phyloP scores from a whole-genome alignment of 2,113 vertebrate genomes.

The Gnathonemus longibarbis region DNA sequence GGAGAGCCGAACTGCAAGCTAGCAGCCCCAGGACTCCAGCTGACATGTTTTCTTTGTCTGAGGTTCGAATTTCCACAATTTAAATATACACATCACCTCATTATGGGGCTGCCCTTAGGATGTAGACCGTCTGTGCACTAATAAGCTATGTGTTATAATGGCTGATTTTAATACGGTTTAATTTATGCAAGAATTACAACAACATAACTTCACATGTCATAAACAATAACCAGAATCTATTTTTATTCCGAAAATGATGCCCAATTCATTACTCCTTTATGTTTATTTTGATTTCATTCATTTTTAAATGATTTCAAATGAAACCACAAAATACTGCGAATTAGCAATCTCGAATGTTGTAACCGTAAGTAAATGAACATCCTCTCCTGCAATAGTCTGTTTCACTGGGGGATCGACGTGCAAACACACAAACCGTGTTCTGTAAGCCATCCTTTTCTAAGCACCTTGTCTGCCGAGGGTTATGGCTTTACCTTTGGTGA shows the following conservation, averaged over 20 bases:
- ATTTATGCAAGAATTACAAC: constrained; percentile 30
- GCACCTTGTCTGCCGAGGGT: constrained; percentile 9
- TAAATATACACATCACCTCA: constrained; percentile 36
- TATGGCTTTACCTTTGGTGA: constrained; percentile 44
- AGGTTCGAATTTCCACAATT: constrained; percentile 33
- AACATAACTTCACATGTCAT: constrained; percentile 34
- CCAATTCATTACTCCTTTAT: not conserved
- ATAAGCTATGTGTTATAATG: constrained; percentile 38
- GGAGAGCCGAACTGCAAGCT: constrained; percentile 1
- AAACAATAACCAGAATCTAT: constrained; percentile 8
- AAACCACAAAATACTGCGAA: not conserved
- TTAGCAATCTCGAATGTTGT: not conserved
- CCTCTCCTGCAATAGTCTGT: not conserved
- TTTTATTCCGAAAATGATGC: not conserved
- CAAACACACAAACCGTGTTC: not conserved
- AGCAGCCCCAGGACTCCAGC: constrained; percentile 24
- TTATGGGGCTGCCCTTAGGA: constrained; percentile 37
- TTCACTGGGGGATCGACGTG: not conserved
- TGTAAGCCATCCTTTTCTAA: not conserved
- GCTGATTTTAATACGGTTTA: constrained; percentile 42
- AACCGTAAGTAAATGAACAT: not conserved
- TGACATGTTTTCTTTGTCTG: constrained; percentile 39
- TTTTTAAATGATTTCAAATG: not conserved
- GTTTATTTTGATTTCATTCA: not conserved
- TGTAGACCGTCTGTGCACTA: constrained; percentile 28